Conservation (phyloP, 2,888 invertebrate genomes). For the Helleia helle region DNA sequence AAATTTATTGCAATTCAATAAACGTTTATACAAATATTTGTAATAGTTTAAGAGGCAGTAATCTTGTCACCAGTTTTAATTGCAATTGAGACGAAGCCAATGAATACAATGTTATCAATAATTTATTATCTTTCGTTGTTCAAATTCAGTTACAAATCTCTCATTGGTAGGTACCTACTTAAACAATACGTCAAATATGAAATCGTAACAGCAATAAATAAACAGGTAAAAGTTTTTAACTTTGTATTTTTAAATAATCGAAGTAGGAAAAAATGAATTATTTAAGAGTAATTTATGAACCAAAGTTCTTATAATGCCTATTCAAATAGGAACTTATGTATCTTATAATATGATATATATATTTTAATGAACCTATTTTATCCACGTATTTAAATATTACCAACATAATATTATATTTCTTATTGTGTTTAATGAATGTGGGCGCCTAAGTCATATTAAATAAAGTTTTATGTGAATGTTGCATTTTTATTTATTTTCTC, state of each 20-base stretch:
- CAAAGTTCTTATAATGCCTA: slow-evolving; percentile 12
- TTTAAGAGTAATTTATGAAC: slow-evolving; percentile 4
- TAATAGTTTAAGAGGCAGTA: no score
- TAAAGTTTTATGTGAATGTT: background rate
- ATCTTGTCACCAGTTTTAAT: no score
- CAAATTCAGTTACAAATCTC: no score
- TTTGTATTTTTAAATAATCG: background rate
- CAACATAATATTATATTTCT: slow-evolving; percentile 1
- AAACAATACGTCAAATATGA: no score
- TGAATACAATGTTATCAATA: no score
- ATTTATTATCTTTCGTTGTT: no score
- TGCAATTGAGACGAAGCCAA: no score
- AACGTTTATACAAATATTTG: no score
- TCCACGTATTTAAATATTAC: background rate
- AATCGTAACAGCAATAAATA: no score
- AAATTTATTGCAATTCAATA: no score
- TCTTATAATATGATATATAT: background rate
- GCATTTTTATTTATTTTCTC: background rate
- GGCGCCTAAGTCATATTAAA: slow-evolving; percentile 15
- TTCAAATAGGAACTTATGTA: slow-evolving; percentile 9
- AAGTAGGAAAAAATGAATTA: background rate
- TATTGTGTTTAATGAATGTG: slow-evolving; percentile 9
- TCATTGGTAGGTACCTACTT: no score
- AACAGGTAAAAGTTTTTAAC: no score
- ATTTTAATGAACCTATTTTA: background rate